Evolutionary conservation across 2,113 vertebrate species (phyloP), one percentile per base, ranked within the genome.

Genomic region (Okapia johnstoni): DNA sequence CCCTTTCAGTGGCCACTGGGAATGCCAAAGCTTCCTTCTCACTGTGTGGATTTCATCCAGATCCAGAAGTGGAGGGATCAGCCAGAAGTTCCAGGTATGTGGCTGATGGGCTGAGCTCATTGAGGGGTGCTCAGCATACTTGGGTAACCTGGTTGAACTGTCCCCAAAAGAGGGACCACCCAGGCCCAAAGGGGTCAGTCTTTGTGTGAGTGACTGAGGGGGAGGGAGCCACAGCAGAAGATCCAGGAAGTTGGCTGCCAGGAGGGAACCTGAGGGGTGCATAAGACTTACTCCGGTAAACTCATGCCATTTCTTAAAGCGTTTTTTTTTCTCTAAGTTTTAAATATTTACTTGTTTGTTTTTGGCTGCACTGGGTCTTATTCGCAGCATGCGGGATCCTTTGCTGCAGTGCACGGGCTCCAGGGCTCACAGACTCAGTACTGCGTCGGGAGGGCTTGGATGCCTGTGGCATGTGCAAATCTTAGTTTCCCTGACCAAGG

Each of bases 351-450:
- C 33, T 19, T 70, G 36, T 43, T 43, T 43, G 23, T 14, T 76
- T 76, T 7, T 43, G 40, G 40, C 70, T 43, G 70, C 5, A 0
- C 26, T 43, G 70, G 23, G 12, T 76, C 70, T 76, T 43, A 7
- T 3, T 43, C 26, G 36, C 12, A 76, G 36, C 6, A 0, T 0
- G 3, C 1, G 1, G 23, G 40, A 76, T 76, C 23, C 23, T 76
- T 26, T 1, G 0, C 43, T 26, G 36, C 36, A 26, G 70, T 0
- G 6, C 23, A 2, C 0, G 1, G 36, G 21, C 7, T 40, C 66
- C 12, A 25, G 36, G 36, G 70, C 70, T 26, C 40, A 14, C 40
- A 0, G 70, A 40, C 70, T 76, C 70, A 76, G 40, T 25, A 43
- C 40, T 76, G 40, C 1, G 1, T 25, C 0, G 36, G 6, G 12